Conservation (phyloP, 1,140 invertebrate genomes). For the Arctopsyche grandis region DNA sequence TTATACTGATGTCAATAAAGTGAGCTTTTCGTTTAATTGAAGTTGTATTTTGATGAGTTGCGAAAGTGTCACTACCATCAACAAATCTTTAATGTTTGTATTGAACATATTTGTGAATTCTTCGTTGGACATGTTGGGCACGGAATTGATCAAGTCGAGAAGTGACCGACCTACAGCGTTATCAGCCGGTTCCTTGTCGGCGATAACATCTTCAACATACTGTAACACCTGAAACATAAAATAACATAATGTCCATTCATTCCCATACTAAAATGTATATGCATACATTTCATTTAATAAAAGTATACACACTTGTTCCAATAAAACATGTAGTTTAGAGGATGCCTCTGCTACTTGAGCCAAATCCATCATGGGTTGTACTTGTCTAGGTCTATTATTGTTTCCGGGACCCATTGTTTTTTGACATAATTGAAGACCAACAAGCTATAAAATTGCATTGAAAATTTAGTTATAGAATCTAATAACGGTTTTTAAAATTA, state of each 20-base stretch:
- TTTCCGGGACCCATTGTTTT: slow-evolving; percentile 75
- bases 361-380: slow-evolving; percentile 86
- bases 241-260: slow-evolving; percentile 9
- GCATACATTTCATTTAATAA: not conserved
- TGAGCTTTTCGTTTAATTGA: slow-evolving; percentile 94
- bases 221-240: slow-evolving; percentile 70
- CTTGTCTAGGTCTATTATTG: slow-evolving; percentile 67
- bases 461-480: slow-evolving; percentile 1
- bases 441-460: slow-evolving; percentile 60
- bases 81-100: slow-evolving; percentile 94
- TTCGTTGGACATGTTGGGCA: slow-evolving; percentile 89
- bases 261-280: not conserved
- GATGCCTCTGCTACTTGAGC: slow-evolving; percentile 87
- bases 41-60: slow-evolving; percentile 97
- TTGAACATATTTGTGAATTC: slow-evolving; percentile 96
- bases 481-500: slow-evolving; percentile 1
- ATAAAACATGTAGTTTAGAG: slow-evolving; percentile 75
- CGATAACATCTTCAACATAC: slow-evolving; percentile 90
- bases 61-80: slow-evolving; percentile 95
- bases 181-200: slow-evolving; percentile 77
- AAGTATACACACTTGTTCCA: slow-evolving; percentile 71
- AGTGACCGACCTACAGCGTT: slow-evolving; percentile 86
- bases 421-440: slow-evolving; percentile 80
- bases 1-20: slow-evolving; percentile 78
- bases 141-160: slow-evolving; percentile 88